phyloP scores from a whole-genome alignment of 1,140 invertebrate species.

The Globodera ellingtonae region DNA sequence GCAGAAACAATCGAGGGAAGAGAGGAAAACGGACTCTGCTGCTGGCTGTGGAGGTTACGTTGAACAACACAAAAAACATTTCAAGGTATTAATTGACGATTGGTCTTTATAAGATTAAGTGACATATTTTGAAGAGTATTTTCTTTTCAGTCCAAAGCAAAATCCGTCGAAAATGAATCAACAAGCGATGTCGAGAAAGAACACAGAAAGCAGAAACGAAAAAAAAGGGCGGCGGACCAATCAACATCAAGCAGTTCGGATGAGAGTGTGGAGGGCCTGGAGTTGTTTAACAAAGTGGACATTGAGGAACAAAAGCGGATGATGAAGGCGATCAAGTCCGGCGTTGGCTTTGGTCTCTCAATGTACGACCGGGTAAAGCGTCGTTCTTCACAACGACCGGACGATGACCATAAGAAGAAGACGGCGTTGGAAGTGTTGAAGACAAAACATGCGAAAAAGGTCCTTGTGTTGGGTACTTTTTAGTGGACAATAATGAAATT shows the following conservation, averaged over 20 bases:
- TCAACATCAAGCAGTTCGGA: constrained; percentile 17
- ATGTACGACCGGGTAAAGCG: constrained; percentile 46
- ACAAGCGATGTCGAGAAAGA: constrained; percentile 1
- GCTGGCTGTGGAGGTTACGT: neutral
- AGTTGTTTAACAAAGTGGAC: constrained; percentile 29
- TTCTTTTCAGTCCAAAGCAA: neutral
- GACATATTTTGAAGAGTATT: too few species aligned
- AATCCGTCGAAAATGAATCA: constrained; percentile 9
- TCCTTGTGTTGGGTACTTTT: neutral
- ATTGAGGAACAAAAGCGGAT: constrained; percentile 33
- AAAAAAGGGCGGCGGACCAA: constrained; percentile 3
- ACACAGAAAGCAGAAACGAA: constrained; percentile 19
- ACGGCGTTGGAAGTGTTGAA: constrained; percentile 38
- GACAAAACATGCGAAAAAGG: constrained; percentile 41
- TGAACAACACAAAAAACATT: neutral
- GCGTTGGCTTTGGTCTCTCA: constrained; percentile 35
- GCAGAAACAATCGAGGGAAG: neutral
- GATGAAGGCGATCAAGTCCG: constrained; percentile 28
- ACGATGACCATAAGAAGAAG: constrained; percentile 33
- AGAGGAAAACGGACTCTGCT: neutral
- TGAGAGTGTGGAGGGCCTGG: constrained; percentile 13
- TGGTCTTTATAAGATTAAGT: neutral
- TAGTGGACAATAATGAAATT: neutral
- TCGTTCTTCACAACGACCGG: constrained; percentile 29
- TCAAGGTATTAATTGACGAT: neutral